Evolutionary conservation across 2,113 vertebrate genomes (phyloP).

Genomic region (Daboia siamensis): DNA sequence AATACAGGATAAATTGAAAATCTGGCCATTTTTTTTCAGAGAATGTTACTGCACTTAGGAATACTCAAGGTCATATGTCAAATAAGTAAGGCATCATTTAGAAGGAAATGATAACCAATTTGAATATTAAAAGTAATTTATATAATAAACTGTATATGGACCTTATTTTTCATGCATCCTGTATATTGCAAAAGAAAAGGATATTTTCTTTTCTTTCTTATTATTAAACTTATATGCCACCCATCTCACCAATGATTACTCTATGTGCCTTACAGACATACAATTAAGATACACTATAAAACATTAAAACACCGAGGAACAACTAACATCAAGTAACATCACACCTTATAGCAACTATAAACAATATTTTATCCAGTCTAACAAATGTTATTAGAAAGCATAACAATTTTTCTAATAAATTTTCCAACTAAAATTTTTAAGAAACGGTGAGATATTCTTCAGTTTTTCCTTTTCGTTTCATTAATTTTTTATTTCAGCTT

Average conservation of each 20-base stretch:
- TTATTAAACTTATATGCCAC: neutral
- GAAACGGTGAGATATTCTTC: neutral
- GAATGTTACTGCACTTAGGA: neutral
- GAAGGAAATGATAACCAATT: neutral
- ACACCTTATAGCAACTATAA: neutral
- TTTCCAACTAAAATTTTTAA: neutral
- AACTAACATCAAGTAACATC: neutral
- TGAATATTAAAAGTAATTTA: neutral
- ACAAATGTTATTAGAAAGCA: neutral
- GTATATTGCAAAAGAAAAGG: neutral
- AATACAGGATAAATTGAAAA: neutral
- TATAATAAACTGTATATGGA: neutral
- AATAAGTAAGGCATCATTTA: neutral
- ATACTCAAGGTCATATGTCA: neutral
- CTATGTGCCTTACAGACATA: neutral
- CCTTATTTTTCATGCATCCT: neutral
- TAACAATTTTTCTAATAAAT: neutral
- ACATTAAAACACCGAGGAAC: neutral
- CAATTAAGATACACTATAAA: neutral
- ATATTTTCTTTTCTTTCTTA: neutral
- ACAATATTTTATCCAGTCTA: neutral
- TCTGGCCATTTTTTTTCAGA: neutral
- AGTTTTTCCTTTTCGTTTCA: too few relatives aligned
- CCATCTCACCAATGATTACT: neutral
- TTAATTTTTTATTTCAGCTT: too few relatives aligned